These are phyloP conservation scores for Gadopsis marmoratus DNA, from an alignment of 2,797 vertebrate genomes.

Conservation along the genomic window DNA sequence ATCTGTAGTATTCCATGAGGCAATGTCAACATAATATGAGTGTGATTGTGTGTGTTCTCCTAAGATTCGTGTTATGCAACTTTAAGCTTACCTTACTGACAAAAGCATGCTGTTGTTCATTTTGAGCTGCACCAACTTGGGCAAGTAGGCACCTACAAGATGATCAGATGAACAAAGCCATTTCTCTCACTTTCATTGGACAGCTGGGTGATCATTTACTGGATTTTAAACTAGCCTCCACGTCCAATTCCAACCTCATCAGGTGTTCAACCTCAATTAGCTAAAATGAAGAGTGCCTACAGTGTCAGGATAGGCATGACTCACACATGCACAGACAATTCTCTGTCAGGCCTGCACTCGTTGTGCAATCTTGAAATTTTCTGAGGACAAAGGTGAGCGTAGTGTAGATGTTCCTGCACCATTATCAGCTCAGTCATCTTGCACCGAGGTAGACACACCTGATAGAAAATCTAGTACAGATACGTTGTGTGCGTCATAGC, in stretches of 20 bases:
- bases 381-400: conserved; percentile 34
- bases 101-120: conserved; percentile 91
- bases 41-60: not conserved
- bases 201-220: conserved; percentile 22
- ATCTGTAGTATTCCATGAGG: conserved; percentile 17
- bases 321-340: conserved; percentile 49
- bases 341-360: conserved; percentile 33
- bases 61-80: conserved; percentile 21
- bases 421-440: conserved; percentile 38
- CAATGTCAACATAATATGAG: not conserved
- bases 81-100: conserved; percentile 90
- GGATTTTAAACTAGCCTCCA: not conserved
- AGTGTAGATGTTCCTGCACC: conserved; percentile 26
- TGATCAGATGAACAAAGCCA: conserved; percentile 53
- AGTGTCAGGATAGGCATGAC: conserved; percentile 35
- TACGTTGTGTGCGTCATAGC: not conserved
- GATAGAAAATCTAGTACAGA: conserved; percentile 2
- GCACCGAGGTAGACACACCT: conserved; percentile 25
- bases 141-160: conserved; percentile 89
- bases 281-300: conserved; percentile 10
- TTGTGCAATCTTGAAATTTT: conserved; percentile 68
- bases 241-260: conserved; percentile 34
- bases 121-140: conserved; percentile 91
- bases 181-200: conserved; percentile 34
- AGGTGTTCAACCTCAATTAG: conserved; percentile 20